Conservation (phyloP, 2,113 vertebrate species). For the Ovis canadensis region DNA sequence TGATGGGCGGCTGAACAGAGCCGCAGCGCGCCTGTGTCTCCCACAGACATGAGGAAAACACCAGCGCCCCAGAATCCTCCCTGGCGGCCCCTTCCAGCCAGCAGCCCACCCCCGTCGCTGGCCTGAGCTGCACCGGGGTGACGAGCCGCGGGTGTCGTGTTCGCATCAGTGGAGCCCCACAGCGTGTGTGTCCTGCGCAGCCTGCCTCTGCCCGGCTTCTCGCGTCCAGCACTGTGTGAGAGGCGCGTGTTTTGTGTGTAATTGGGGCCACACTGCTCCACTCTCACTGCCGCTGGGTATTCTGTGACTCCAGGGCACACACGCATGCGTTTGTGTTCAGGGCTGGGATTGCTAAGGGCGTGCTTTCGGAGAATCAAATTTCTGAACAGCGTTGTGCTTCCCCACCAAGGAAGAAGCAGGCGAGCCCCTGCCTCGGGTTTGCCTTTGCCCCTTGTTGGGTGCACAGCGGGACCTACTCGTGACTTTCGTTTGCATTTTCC, state of each 20-base stretch:
- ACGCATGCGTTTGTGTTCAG: rapidly evolving
- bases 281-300: not conserved
- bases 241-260: rapidly evolving
- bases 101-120: rapidly evolving
- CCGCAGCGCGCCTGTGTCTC: rapidly evolving
- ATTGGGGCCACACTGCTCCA: not conserved
- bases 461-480: rapidly evolving
- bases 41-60: not conserved
- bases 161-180: rapidly evolving
- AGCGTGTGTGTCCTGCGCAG: not conserved
- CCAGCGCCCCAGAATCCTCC: not conserved
- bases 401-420: not conserved
- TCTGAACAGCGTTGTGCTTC: not conserved
- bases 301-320: rapidly evolving
- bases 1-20: not conserved
- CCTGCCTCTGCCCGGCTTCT: not conserved
- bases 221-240: not conserved
- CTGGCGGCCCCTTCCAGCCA: rapidly evolving
- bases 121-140: not conserved
- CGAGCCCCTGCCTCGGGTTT: not conserved
- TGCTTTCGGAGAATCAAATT: not conserved
- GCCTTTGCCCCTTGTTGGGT: not conserved
- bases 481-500: not conserved
- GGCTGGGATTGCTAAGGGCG: too few species aligned
- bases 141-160: rapidly evolving